These are phyloP conservation scores for Brachyptera risi DNA, from an alignment of 2,888 invertebrate genomes.

Conservation along the genomic window DNA sequence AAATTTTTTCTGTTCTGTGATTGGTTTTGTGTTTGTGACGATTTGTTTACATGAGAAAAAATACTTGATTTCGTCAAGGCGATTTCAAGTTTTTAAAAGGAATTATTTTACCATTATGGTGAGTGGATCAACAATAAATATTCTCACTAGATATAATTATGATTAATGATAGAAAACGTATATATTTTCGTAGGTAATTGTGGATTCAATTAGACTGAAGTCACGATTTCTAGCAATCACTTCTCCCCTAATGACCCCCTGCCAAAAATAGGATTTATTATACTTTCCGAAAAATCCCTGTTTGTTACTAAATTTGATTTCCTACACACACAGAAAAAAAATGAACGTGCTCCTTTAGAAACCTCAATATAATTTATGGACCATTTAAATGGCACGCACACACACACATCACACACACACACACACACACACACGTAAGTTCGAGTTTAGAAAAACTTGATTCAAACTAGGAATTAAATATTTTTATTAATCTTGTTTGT, in stretches of 20 bases:
- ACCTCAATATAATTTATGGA: not conserved
- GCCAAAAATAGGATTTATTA: conserved; percentile 7
- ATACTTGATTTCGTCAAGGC: no score
- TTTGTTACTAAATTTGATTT: not conserved
- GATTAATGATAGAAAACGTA: not conserved
- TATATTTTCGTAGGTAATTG: not conserved
- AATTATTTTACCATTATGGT: not conserved
- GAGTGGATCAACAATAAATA: not conserved
- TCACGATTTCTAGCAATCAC: not conserved
- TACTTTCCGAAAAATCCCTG: not conserved
- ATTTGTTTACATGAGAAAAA: not conserved
- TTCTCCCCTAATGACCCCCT: conserved; percentile 18
- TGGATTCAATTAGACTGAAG: conserved; percentile 4
- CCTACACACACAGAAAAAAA: no score
- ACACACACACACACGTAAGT: no score
- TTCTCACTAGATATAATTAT: not conserved
- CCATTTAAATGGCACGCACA: not conserved
- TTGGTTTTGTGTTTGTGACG: not conserved
- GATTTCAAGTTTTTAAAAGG: not conserved
- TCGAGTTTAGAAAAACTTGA: no score
- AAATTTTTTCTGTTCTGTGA: no score
- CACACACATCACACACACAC: no score
- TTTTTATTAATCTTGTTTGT: no score
- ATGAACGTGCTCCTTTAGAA: not conserved
- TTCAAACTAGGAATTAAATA: no score